Conservation (phyloP, 2,888 invertebrate species). For the Andrena haemorrhoa region DNA sequence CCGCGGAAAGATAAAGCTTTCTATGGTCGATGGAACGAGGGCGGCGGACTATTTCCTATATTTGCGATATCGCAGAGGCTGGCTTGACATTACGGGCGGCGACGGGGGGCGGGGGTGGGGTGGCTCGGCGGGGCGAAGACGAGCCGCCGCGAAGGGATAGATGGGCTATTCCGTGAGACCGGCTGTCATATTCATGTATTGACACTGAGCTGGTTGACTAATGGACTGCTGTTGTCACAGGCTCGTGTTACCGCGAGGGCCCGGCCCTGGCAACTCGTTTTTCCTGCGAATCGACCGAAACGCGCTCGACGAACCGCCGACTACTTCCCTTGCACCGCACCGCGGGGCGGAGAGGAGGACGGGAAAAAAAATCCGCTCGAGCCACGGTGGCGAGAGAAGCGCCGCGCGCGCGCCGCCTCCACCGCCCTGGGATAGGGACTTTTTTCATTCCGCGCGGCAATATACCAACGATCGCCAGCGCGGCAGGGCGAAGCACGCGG, state of each 20-base stretch:
- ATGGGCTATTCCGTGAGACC: slow-evolving; percentile 77
- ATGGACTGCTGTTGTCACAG: slow-evolving; percentile 84
- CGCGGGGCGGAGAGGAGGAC: not conserved
- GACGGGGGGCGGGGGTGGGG: slow-evolving; percentile 41
- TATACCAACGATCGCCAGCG: slow-evolving; percentile 41
- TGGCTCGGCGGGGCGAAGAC: slow-evolving; percentile 29
- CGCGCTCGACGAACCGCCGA: slow-evolving; percentile 38
- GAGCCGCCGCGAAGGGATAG: slow-evolving; percentile 54
- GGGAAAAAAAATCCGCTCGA: slow-evolving; percentile 5
- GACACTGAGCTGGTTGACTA: slow-evolving; percentile 84
- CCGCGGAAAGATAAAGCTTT: slow-evolving; percentile 65
- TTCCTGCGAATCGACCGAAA: slow-evolving; percentile 75
- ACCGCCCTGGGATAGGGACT: not conserved
- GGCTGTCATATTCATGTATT: slow-evolving; percentile 84
- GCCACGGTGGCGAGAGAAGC: slow-evolving; percentile 14
- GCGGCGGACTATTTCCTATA: slow-evolving; percentile 75
- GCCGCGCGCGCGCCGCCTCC: not conserved
- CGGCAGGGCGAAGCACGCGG: slow-evolving; percentile 54
- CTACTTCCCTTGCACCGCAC: slow-evolving; percentile 13
- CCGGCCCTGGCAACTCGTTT: slow-evolving; percentile 75
- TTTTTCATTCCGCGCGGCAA: slow-evolving; percentile 43
- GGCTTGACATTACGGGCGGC: slow-evolving; percentile 66
- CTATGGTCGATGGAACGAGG: slow-evolving; percentile 32
- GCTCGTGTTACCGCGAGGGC: slow-evolving; percentile 83
- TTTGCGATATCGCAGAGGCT: slow-evolving; percentile 72